Conservation (phyloP, 2,113 vertebrate species). For the Carassius auratus region DNA sequence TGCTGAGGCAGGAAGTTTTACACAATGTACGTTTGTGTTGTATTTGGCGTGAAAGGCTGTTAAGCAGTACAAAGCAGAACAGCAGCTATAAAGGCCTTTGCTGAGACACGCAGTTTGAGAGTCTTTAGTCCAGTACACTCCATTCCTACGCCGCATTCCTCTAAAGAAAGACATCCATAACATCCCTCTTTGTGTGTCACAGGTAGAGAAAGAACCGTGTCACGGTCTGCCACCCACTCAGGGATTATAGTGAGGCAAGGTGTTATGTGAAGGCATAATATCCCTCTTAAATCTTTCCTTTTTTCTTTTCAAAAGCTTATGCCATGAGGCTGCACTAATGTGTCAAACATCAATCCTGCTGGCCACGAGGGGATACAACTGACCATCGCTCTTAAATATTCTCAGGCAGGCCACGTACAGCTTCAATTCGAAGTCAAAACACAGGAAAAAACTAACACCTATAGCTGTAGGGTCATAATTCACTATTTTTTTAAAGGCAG, state of each 20-base stretch:
- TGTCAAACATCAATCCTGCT: background rate
- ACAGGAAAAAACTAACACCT: background rate
- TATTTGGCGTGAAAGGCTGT: background rate
- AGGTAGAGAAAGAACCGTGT: constrained; percentile 2
- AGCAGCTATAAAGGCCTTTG: background rate
- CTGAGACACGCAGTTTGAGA: background rate
- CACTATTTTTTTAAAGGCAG: background rate
- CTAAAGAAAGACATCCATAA: constrained; percentile 24
- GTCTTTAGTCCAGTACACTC: background rate
- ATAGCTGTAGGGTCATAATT: background rate
- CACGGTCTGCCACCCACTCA: constrained; percentile 49
- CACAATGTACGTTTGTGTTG: background rate
- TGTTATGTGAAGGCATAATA: constrained; percentile 50
- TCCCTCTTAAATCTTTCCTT: constrained; percentile 55
- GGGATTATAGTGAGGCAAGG: constrained; percentile 57
- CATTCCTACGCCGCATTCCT: background rate
- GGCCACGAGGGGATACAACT: background rate
- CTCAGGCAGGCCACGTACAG: constrained; percentile 8
- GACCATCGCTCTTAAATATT: background rate
- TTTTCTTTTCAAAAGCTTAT: constrained; percentile 53
- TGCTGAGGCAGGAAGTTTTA: background rate
- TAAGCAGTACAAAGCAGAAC: background rate
- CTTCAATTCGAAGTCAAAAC: background rate
- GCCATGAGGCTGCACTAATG: constrained; percentile 49
- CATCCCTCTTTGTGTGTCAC: constrained; percentile 19